These are phyloP conservation scores for Diaphora mendica DNA, from an alignment of 2,888 invertebrate genomes.

Conservation along the genomic window DNA sequence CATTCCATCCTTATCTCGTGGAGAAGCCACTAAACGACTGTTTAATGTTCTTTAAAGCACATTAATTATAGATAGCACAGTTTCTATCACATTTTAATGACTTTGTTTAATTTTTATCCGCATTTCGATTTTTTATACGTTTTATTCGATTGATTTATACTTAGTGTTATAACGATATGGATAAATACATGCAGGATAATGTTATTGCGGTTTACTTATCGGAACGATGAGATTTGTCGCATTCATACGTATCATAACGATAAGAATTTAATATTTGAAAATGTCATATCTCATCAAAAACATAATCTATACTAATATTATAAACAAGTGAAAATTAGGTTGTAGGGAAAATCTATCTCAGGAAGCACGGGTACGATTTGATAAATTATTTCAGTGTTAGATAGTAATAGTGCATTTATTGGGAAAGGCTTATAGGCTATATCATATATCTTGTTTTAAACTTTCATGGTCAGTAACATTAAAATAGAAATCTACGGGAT, in stretches of 20 bases:
- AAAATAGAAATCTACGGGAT: too few species aligned
- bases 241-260: not conserved
- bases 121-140: constrained; percentile 37
- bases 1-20: constrained; percentile 77
- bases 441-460: too few species aligned
- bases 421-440: too few species aligned
- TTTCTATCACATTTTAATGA: constrained; percentile 73
- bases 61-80: constrained; percentile 71
- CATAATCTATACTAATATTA: too few species aligned
- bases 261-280: constrained; percentile 1
- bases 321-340: too few species aligned
- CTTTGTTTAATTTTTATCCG: constrained; percentile 37
- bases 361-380: too few species aligned
- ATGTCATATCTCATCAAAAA: not conserved
- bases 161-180: not conserved
- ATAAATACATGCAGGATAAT: not conserved
- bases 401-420: too few species aligned
- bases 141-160: constrained; percentile 11
- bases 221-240: not conserved
- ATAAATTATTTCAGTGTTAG: too few species aligned
- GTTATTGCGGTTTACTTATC: not conserved
- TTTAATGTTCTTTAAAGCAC: constrained; percentile 76
- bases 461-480: too few species aligned
- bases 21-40: constrained; percentile 67
- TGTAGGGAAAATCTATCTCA: too few species aligned